Conservation (phyloP, 2,797 vertebrate genomes). For the Odontamblyopus lacepedii region DNA sequence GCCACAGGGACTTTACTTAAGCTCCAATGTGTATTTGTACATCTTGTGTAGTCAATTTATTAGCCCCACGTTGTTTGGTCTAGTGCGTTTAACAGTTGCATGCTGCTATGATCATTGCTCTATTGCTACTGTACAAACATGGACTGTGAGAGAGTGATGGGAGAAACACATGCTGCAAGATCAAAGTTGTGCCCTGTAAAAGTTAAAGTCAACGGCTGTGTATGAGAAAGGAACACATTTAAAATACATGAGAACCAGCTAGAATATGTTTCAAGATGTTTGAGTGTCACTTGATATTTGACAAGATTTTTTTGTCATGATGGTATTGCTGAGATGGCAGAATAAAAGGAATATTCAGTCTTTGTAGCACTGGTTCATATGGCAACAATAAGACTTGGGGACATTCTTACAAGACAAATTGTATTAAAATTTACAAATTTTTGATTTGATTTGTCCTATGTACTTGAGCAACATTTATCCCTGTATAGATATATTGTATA, state of each 20-base stretch:
- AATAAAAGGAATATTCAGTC: neutral
- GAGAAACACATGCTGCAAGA: constrained; percentile 47
- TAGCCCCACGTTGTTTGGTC: constrained; percentile 35
- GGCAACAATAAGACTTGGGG: neutral
- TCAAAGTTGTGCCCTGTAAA: constrained; percentile 41
- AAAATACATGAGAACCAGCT: neutral
- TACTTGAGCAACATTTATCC: no score
- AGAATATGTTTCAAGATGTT: constrained; percentile 1
- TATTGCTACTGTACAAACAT: constrained; percentile 49
- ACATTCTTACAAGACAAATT: neutral
- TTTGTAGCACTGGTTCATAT: neutral
- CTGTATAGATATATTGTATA: no score
- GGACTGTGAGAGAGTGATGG: constrained; percentile 36
- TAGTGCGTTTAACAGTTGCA: constrained; percentile 41
- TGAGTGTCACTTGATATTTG: neutral
- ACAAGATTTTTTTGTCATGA: neutral
- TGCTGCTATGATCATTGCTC: constrained; percentile 56
- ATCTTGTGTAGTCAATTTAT: constrained; percentile 20
- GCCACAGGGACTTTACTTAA: constrained; percentile 5
- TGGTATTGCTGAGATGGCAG: constrained; percentile 5
- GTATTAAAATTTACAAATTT: neutral
- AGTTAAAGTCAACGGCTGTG: neutral
- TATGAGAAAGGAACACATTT: neutral
- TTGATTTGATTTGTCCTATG: no score
- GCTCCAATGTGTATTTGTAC: constrained; percentile 15